phyloP scores from a whole-genome alignment of 2,113 vertebrate genomes.

The Labeo rohita region DNA sequence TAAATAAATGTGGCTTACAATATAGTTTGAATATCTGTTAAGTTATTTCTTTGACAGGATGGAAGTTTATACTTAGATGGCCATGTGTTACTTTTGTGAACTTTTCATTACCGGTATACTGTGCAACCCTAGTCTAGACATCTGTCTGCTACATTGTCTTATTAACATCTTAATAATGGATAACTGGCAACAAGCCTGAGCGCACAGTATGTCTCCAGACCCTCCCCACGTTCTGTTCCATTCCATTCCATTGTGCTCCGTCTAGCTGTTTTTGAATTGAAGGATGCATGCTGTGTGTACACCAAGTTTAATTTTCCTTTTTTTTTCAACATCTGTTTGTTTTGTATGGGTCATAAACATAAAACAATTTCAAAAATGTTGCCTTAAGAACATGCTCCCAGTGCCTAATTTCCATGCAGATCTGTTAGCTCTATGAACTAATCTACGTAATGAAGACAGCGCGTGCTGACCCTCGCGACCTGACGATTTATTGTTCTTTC shows the following conservation, averaged over 20 bases:
- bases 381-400: not conserved
- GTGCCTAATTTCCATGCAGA: constrained; percentile 6
- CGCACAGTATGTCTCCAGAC: not conserved
- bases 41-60: not conserved
- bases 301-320: not conserved
- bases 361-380: not conserved
- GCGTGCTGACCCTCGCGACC: constrained; percentile 60
- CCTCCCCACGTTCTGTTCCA: not conserved
- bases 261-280: not conserved
- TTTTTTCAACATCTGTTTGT: not conserved
- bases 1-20: not conserved
- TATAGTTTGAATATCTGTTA: not conserved
- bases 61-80: not conserved
- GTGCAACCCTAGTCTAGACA: not conserved
- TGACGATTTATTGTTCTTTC: constrained; percentile 77
- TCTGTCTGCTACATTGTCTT: not conserved
- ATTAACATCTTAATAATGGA: not conserved
- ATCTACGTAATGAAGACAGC: constrained; percentile 51
- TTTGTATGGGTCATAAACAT: not conserved
- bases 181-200: constrained; percentile 10
- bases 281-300: not conserved
- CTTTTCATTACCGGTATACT: not conserved
- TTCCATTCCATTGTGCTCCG: not conserved
- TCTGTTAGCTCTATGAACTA: constrained; percentile 61
- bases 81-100: not conserved